Percentiles rank a stretch among this genome's conserved stretches.
Evolutionary conservation across 2,797 vertebrate genomes (phyloP).

Genomic region (Schizothorax lantsangensis): DNA sequence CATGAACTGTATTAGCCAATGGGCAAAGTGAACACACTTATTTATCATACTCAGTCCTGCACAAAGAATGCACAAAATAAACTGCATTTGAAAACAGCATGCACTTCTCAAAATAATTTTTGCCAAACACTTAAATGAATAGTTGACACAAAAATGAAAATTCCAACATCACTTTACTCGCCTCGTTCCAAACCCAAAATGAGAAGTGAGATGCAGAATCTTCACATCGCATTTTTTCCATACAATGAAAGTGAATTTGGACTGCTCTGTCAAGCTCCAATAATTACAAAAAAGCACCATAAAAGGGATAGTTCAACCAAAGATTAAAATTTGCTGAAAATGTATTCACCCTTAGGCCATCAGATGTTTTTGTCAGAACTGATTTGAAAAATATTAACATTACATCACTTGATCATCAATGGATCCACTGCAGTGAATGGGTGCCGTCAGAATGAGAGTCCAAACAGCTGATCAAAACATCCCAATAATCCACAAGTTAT

Average conservation of each 20-base stretch:
- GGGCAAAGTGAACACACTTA: background rate
- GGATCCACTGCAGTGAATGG: background rate
- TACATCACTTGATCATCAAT: background rate
- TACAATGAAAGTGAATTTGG: background rate
- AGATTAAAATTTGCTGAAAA: background rate
- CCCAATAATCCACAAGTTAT: background rate
- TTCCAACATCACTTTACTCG: background rate
- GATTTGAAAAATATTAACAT: background rate
- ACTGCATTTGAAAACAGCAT: constrained; percentile 28
- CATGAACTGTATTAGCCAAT: constrained; percentile 20
- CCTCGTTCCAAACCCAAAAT: background rate
- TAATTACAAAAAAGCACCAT: background rate
- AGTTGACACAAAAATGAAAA: background rate
- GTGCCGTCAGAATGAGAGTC: background rate
- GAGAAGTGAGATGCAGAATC: background rate
- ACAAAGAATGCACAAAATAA: constrained; percentile 15
- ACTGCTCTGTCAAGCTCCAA: background rate
- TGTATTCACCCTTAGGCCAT: background rate
- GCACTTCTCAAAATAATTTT: background rate
- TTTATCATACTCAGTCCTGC: constrained; percentile 11
- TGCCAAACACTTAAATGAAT: background rate
- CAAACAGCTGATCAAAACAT: background rate
- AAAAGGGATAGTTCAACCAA: background rate
- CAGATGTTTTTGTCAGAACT: background rate
- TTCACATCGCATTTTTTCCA: background rate